phyloP scores from a whole-genome alignment of 2,888 invertebrate species.

The Molorchus minor region DNA sequence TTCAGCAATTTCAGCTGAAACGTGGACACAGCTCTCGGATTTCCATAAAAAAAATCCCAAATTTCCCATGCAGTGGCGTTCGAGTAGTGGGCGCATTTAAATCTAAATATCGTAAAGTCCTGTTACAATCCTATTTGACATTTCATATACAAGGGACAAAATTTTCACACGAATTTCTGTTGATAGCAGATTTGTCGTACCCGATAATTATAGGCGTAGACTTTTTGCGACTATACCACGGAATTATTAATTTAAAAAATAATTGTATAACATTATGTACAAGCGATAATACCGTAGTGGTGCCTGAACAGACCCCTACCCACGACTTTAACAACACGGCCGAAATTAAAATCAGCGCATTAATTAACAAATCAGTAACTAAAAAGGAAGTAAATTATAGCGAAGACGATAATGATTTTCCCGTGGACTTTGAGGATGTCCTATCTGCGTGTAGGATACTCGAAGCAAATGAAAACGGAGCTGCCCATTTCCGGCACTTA shows the following conservation, averaged over 20 bases:
- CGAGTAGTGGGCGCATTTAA: slow-evolving; percentile 30
- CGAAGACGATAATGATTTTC: too few species aligned
- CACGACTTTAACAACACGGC: too few species aligned
- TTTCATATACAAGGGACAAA: slow-evolving; percentile 16
- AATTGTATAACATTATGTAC: not conserved
- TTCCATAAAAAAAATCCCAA: slow-evolving; percentile 22
- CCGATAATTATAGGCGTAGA: slow-evolving; percentile 27
- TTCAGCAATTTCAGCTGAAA: slow-evolving; percentile 15
- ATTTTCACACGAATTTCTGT: slow-evolving; percentile 32
- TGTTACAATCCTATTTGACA: slow-evolving; percentile 17
- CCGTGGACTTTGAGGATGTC: not conserved
- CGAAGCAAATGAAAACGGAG: not conserved
- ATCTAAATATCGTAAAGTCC: slow-evolving; percentile 16
- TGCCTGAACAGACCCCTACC: too few species aligned
- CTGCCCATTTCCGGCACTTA: not conserved
- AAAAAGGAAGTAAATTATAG: too few species aligned
- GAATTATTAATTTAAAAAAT: slow-evolving; percentile 15
- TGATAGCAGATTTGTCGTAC: slow-evolving; percentile 24
- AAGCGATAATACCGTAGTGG: not conserved
- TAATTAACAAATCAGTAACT: too few species aligned
- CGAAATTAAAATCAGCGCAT: too few species aligned
- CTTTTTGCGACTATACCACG: slow-evolving; percentile 12
- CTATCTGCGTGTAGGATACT: not conserved
- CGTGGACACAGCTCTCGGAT: slow-evolving; percentile 25
- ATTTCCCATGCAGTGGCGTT: slow-evolving; percentile 29